phyloP scores from a whole-genome alignment of 2,797 vertebrate genomes.

The Megalops cyprinoides region DNA sequence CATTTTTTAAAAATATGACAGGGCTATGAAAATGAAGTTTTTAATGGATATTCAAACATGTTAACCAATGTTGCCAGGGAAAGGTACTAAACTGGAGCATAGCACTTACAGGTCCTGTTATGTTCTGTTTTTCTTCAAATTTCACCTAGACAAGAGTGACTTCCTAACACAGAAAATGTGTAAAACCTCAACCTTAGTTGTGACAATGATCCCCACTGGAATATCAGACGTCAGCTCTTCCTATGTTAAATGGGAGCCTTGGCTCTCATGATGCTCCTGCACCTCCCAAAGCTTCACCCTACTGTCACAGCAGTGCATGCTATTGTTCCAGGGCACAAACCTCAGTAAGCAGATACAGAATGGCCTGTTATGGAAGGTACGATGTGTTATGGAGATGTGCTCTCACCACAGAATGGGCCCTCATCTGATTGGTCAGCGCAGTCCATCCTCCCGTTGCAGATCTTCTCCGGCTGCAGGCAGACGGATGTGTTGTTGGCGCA shows the following conservation, averaged over 20 bases:
- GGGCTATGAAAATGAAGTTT: conserved; percentile 12
- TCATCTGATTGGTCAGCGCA: conserved; percentile 86
- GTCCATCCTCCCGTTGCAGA: conserved; percentile 83
- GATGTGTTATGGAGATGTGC: too few relatives aligned
- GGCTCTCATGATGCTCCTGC: not conserved
- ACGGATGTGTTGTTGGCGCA: conserved; percentile 83
- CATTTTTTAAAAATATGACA: not conserved
- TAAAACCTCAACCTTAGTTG: conserved; percentile 3
- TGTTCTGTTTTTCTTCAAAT: not conserved
- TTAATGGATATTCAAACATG: not conserved
- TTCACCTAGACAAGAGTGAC: not conserved
- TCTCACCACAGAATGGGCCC: conserved; percentile 81
- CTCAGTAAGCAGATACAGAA: too few relatives aligned
- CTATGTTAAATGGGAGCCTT: not conserved
- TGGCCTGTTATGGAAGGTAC: too few relatives aligned
- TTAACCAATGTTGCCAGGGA: conserved; percentile 15
- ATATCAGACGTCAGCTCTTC: not conserved
- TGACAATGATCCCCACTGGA: not conserved
- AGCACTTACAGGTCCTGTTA: not conserved
- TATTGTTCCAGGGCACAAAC: too few relatives aligned
- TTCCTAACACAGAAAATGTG: not conserved
- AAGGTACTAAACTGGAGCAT: not conserved
- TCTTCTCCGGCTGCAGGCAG: conserved; percentile 83
- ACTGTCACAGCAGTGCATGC: too few relatives aligned
- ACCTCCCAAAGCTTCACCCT: too few relatives aligned